These are phyloP conservation scores for Cantharis lateralis DNA, from an alignment of 2,888 invertebrate species.

Conservation along the genomic window DNA sequence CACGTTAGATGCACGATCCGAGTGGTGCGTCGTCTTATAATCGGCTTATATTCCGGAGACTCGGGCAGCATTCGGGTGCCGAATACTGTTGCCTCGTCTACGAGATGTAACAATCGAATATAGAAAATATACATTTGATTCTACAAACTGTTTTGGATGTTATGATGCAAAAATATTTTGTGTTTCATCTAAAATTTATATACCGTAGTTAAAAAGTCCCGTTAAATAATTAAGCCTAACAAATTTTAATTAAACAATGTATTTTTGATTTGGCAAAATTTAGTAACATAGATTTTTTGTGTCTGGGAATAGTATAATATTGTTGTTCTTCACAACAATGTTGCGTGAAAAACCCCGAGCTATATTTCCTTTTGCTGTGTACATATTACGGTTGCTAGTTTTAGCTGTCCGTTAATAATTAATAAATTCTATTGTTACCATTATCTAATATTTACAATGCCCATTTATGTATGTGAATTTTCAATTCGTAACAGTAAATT, in stretches of 20 bases:
- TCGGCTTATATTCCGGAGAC: too few species aligned
- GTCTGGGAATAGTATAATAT: not conserved
- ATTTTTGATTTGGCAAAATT: not conserved
- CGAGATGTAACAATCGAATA: too few species aligned
- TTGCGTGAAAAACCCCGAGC: slow-evolving; percentile 20
- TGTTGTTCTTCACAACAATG: not conserved
- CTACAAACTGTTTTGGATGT: too few species aligned
- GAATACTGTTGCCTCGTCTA: too few species aligned
- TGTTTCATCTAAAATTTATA: too few species aligned
- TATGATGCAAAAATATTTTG: too few species aligned
- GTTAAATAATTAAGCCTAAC: not conserved
- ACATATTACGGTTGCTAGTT: slow-evolving; percentile 22
- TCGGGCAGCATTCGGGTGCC: too few species aligned
- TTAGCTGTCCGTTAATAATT: slow-evolving; percentile 26
- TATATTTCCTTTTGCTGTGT: slow-evolving; percentile 31
- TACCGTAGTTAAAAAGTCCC: too few species aligned
- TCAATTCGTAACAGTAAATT: slow-evolving; percentile 31
- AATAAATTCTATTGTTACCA: slow-evolving; percentile 30
- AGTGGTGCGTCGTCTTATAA: too few species aligned
- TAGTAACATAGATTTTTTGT: not conserved
- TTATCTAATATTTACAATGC: slow-evolving; percentile 36
- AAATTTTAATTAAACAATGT: not conserved
- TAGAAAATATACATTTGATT: too few species aligned
- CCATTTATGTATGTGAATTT: slow-evolving; percentile 28
- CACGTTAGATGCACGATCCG: too few species aligned